Conservation (phyloP, 2,888 invertebrate species). For the Papilio gigon region DNA sequence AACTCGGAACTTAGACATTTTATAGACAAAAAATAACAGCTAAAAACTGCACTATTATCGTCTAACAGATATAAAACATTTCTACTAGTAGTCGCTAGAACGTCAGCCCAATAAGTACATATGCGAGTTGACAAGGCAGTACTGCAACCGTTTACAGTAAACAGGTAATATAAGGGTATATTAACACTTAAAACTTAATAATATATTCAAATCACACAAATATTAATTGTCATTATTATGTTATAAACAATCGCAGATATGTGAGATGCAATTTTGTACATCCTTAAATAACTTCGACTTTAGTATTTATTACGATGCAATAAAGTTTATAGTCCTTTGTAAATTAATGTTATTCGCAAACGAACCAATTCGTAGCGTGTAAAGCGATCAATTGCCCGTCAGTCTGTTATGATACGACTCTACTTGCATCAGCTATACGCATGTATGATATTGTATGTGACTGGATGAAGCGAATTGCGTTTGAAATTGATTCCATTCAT, state of each 20-base stretch:
- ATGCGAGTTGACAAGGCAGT: constrained; percentile 26
- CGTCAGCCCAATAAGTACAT: constrained; percentile 24
- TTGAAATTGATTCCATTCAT: constrained; percentile 30
- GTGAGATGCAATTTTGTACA: not conserved
- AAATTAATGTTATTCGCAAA: constrained; percentile 23
- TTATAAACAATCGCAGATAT: constrained; percentile 6
- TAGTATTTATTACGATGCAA: not conserved
- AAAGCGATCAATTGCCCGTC: constrained; percentile 60
- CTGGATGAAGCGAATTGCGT: constrained; percentile 17
- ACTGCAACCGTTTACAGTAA: constrained; percentile 20
- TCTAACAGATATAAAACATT: constrained; percentile 26
- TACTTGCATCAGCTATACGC: constrained; percentile 56
- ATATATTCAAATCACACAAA: too few species aligned
- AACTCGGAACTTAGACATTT: too few species aligned
- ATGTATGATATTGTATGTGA: constrained; percentile 50
- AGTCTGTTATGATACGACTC: constrained; percentile 56
- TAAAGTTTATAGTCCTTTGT: constrained; percentile 19
- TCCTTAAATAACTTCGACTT: not conserved
- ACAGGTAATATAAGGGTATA: constrained; percentile 46
- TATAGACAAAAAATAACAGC: too few species aligned
- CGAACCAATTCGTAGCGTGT: constrained; percentile 49
- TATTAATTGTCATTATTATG: constrained; percentile 41
- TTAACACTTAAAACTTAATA: constrained; percentile 57
- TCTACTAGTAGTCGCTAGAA: not conserved
- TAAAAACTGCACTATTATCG: not conserved